Conservation (phyloP, 2,113 vertebrate genomes). For the Petrocephalus microphthalmus region DNA sequence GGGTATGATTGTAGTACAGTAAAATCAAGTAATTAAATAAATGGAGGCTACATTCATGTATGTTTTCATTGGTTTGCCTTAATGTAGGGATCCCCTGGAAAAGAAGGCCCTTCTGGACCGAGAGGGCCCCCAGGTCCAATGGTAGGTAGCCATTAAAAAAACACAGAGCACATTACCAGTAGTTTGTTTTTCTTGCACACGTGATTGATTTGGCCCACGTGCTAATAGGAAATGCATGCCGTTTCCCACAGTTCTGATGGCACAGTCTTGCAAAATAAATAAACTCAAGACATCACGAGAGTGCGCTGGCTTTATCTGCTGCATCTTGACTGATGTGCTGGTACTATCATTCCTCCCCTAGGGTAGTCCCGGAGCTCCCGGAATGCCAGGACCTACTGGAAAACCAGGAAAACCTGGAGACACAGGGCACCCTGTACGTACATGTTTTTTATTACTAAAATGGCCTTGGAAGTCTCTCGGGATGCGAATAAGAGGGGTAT, state of each 20-base stretch:
- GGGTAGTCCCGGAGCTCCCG: constrained; percentile 85
- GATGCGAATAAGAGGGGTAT: background rate
- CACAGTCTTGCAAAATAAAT: background rate
- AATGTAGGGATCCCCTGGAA: constrained; percentile 87
- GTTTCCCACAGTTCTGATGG: background rate
- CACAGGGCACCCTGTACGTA: constrained; percentile 76
- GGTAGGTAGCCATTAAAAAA: constrained; percentile 51
- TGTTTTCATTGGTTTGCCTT: constrained; percentile 37
- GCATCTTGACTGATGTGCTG: constrained; percentile 9
- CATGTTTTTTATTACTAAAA: background rate
- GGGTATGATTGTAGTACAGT: background rate
- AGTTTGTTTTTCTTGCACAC: background rate
- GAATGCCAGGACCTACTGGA: constrained; percentile 81
- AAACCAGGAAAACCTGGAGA: constrained; percentile 87
- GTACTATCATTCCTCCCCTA: constrained; percentile 38
- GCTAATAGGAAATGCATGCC: background rate
- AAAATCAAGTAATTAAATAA: background rate
- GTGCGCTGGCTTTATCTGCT: background rate
- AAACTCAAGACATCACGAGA: constrained; percentile 5
- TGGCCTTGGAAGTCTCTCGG: background rate
- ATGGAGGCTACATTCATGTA: background rate
- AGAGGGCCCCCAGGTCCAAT: constrained; percentile 84
- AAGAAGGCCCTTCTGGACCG: constrained; percentile 88
- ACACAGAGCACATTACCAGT: background rate
- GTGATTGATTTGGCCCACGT: background rate